Conservation (phyloP, 2,888 invertebrate genomes). For the Stomorhina lunata region DNA sequence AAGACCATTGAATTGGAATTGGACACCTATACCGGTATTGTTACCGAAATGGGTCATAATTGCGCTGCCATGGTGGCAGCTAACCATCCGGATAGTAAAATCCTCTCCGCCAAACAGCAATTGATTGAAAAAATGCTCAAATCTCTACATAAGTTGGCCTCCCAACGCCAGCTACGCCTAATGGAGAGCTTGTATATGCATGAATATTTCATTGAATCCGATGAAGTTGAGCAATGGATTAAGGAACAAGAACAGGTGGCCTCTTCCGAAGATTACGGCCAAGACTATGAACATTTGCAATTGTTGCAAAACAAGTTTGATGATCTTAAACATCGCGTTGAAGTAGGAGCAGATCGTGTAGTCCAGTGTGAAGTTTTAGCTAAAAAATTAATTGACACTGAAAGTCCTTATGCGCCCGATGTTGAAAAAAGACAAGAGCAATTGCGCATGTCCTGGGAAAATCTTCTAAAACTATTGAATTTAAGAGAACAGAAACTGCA, state of each 20-base stretch:
- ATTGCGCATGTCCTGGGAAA: slow-evolving; percentile 93
- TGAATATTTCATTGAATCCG: slow-evolving; percentile 94
- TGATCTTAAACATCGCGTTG: slow-evolving; percentile 94
- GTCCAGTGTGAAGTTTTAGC: slow-evolving; percentile 94
- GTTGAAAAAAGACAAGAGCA: slow-evolving; percentile 93
- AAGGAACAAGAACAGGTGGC: slow-evolving; percentile 93
- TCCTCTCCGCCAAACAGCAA: slow-evolving; percentile 88
- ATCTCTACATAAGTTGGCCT: slow-evolving; percentile 89
- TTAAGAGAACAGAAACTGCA: slow-evolving; percentile 92
- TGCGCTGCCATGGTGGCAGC: slow-evolving; percentile 90
- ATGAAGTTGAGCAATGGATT: slow-evolving; percentile 95
- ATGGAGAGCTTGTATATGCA: slow-evolving; percentile 95
- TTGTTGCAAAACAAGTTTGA: slow-evolving; percentile 94
- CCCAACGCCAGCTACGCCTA: slow-evolving; percentile 89
- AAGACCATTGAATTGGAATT: slow-evolving; percentile 95
- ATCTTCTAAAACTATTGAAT: slow-evolving; percentile 91
- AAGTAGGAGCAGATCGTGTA: slow-evolving; percentile 93
- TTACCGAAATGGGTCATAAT: slow-evolving; percentile 94
- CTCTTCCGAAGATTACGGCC: slow-evolving; percentile 95
- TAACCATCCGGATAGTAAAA: slow-evolving; percentile 91
- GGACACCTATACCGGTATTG: slow-evolving; percentile 94
- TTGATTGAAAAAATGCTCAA: slow-evolving; percentile 89
- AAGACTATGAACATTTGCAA: slow-evolving; percentile 94
- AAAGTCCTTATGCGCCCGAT: slow-evolving; percentile 91
- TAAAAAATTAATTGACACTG: slow-evolving; percentile 91